phyloP scores from a whole-genome alignment of 2,113 vertebrate genomes.

The Spilogale gracilis region DNA sequence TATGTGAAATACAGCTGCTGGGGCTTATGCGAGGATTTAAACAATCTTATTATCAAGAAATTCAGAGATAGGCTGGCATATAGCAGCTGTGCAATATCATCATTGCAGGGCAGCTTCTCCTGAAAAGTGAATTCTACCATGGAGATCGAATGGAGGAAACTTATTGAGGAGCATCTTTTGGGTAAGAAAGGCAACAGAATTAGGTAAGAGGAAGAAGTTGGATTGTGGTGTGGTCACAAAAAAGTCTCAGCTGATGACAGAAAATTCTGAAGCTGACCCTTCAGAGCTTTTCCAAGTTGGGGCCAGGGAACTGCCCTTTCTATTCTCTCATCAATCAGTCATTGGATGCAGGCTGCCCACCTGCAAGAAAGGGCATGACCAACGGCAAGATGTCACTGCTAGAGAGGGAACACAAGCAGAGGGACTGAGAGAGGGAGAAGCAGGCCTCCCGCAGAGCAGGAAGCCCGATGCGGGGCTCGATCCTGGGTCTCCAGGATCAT shows the following conservation, averaged over 20 bases:
- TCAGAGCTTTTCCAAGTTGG: neutral
- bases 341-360: neutral
- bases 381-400: fast-evolving
- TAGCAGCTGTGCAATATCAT: neutral
- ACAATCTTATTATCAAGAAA: neutral
- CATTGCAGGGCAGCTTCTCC: neutral
- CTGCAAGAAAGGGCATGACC: neutral
- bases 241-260: neutral
- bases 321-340: neutral
- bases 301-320: neutral
- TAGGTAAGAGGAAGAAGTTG: neutral
- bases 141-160: neutral
- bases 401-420: no score
- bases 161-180: neutral
- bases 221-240: neutral
- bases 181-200: neutral
- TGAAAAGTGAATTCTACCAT: neutral
- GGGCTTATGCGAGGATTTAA: neutral
- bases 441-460: no score
- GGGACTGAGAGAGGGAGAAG: no score
- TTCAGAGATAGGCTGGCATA: neutral
- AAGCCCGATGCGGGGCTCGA: no score
- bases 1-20: neutral
- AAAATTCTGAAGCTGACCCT: neutral
- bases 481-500: no score